These are phyloP conservation scores for Scaptomyza reducta DNA, from an alignment of 2,888 invertebrate species.

Conservation along the genomic window DNA sequence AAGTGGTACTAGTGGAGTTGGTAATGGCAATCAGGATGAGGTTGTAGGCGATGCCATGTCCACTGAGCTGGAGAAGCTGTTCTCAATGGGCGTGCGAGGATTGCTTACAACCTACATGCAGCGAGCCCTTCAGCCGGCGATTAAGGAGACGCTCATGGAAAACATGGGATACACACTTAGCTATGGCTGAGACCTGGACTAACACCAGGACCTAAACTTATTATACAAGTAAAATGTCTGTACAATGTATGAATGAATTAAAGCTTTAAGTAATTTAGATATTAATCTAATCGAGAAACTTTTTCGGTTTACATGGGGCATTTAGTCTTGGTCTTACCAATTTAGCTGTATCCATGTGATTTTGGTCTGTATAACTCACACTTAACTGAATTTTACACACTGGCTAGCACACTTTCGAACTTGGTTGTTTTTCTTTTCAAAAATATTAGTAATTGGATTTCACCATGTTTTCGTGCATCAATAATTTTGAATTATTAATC, in stretches of 20 bases:
- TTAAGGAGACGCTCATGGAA: conserved; percentile 93
- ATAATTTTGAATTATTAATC: conserved; percentile 72
- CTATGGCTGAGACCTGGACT: conserved; percentile 87
- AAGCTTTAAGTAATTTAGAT: conserved; percentile 47
- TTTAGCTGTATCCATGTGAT: conserved; percentile 75
- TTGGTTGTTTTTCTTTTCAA: conserved; percentile 36
- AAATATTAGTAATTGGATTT: conserved; percentile 61
- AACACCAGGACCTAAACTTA: conserved; percentile 16
- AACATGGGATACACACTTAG: conserved; percentile 95
- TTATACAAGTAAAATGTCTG: conserved; percentile 9
- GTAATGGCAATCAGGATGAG: conserved; percentile 83
- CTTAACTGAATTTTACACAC: conserved; percentile 20
- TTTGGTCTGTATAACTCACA: conserved; percentile 33
- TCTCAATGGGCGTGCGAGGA: conserved; percentile 92
- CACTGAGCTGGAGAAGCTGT: conserved; percentile 93
- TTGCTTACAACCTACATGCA: conserved; percentile 93
- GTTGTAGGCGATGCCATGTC: conserved; percentile 88
- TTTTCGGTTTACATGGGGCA: background rate
- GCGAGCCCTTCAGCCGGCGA: conserved; percentile 92
- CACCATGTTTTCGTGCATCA: conserved; percentile 56
- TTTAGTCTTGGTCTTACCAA: conserved; percentile 68
- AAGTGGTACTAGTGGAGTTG: conserved; percentile 14
- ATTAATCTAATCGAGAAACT: conserved; percentile 3
- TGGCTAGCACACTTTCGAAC: conserved; percentile 38
- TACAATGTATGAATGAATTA: conserved; percentile 39